A percentile compares a stretch with the other conserved stretches of the same genome.
These are phyloP conservation scores for Perca flavescens DNA, from an alignment of 2,113 vertebrate species.

Conservation along the genomic window DNA sequence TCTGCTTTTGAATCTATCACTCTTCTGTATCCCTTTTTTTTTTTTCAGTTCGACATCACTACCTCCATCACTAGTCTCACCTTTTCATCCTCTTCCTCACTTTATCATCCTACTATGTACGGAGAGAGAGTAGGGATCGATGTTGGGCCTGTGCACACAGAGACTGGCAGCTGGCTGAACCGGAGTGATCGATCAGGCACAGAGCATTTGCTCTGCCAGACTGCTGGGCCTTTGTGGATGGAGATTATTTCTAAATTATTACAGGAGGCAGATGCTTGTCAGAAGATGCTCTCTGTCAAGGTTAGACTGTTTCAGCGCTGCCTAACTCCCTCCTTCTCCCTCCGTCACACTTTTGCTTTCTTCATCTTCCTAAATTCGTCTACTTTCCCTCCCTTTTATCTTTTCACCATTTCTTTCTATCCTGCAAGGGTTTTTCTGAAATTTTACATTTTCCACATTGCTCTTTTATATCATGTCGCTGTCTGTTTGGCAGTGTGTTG, in stretches of 20 bases:
- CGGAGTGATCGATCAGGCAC: constrained; percentile 80
- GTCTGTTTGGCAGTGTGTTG: neutral
- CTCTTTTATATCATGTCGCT: constrained; percentile 32
- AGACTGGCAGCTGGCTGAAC: constrained; percentile 78
- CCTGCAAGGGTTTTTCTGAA: constrained; percentile 17
- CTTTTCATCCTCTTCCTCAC: constrained; percentile 52
- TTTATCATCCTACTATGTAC: constrained; percentile 45
- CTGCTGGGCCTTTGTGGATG: constrained; percentile 83
- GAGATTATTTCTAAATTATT: constrained; percentile 88
- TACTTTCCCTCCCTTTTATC: constrained; percentile 22
- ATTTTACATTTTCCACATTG: constrained; percentile 45
- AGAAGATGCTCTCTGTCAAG: constrained; percentile 85
- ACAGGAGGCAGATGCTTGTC: constrained; percentile 86
- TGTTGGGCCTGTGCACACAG: constrained; percentile 65
- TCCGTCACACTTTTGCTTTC: constrained; percentile 35
- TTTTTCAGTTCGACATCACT: constrained; percentile 50
- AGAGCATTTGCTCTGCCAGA: constrained; percentile 79
- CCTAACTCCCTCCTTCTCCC: constrained; percentile 22
- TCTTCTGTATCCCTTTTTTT: constrained; percentile 25
- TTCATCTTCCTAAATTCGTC: constrained; percentile 33
- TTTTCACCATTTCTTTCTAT: constrained; percentile 25
- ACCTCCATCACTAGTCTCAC: constrained; percentile 37
- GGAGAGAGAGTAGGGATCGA: constrained; percentile 63
- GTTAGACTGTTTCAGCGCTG: constrained; percentile 72
- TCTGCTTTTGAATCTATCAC: constrained; percentile 16